phyloP scores from a whole-genome alignment of 2,797 vertebrate genomes.

The Urosaurus nigricauda region DNA sequence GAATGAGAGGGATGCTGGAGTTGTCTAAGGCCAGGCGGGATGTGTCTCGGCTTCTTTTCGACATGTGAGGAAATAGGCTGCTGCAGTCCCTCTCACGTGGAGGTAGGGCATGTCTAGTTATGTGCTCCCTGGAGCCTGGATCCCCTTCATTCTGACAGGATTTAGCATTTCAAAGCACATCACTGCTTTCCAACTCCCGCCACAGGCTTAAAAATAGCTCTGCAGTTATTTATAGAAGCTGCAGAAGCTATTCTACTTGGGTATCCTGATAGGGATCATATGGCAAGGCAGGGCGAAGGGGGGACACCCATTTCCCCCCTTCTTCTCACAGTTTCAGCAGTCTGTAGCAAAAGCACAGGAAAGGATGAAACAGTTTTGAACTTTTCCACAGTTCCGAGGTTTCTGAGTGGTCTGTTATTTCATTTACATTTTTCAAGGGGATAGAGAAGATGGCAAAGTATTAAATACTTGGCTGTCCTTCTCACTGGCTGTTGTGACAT shows the following conservation, averaged over 20 bases:
- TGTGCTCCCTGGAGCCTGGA: constrained; percentile 18
- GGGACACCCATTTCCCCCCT: no score
- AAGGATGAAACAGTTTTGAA: not conserved
- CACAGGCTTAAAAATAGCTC: constrained; percentile 41
- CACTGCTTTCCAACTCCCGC: constrained; percentile 59
- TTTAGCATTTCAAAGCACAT: constrained; percentile 68
- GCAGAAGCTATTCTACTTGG: constrained; percentile 48
- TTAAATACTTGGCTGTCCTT: not conserved
- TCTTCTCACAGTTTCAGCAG: not conserved
- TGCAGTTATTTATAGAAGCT: constrained; percentile 41
- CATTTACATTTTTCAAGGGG: not conserved
- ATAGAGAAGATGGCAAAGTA: no score
- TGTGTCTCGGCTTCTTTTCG: not conserved
- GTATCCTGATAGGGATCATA: constrained; percentile 25
- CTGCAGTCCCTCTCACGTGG: not conserved
- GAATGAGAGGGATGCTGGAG: not conserved
- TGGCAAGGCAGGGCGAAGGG: not conserved
- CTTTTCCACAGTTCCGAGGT: no score
- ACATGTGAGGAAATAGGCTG: constrained; percentile 42
- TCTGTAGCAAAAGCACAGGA: not conserved
- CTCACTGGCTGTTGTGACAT: not conserved
- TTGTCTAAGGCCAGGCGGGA: constrained; percentile 24
- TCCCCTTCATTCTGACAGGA: constrained; percentile 44
- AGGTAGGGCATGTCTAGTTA: not conserved
- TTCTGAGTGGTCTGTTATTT: no score